Percentiles rank a stretch among this genome's conserved stretches.
phyloP scores from a whole-genome alignment of 2,888 invertebrate genomes.

The Bombylius discolor region DNA sequence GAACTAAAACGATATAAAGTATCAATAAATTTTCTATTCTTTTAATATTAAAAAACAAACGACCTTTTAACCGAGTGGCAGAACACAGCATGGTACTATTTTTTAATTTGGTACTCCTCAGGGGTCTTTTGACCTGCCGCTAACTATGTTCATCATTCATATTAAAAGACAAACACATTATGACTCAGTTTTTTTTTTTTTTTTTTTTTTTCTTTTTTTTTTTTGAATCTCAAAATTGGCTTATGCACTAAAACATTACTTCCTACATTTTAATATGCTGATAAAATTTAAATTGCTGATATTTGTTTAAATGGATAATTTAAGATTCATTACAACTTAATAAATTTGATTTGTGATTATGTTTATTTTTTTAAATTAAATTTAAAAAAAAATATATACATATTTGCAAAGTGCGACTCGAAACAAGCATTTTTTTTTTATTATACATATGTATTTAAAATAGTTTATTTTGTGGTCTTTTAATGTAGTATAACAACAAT shows the following conservation, averaged over 20 bases:
- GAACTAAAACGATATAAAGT: background rate
- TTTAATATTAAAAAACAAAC: background rate
- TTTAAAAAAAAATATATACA: too few relatives aligned
- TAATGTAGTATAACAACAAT: too few relatives aligned
- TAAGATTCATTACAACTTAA: background rate
- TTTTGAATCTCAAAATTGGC: background rate
- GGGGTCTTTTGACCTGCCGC: background rate
- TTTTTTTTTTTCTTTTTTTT: background rate
- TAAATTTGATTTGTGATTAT: background rate
- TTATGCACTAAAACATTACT: background rate
- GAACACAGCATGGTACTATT: background rate
- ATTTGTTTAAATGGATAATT: background rate
- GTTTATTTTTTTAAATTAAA: too few relatives aligned
- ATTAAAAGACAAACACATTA: background rate
- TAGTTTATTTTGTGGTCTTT: too few relatives aligned
- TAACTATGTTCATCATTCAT: background rate
- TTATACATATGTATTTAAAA: too few relatives aligned
- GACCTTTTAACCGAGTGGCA: background rate
- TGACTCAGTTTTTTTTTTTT: too few relatives aligned
- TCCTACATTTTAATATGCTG: background rate
- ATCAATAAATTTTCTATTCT: background rate
- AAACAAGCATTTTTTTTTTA: too few relatives aligned
- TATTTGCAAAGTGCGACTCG: too few relatives aligned
- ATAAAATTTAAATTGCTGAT: too few relatives aligned
- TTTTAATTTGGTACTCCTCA: background rate